Evolutionary conservation across 2,797 vertebrate genomes (phyloP), one percentile per base, ranked within the genome.

Genomic region (Pangasius djambal): DNA sequence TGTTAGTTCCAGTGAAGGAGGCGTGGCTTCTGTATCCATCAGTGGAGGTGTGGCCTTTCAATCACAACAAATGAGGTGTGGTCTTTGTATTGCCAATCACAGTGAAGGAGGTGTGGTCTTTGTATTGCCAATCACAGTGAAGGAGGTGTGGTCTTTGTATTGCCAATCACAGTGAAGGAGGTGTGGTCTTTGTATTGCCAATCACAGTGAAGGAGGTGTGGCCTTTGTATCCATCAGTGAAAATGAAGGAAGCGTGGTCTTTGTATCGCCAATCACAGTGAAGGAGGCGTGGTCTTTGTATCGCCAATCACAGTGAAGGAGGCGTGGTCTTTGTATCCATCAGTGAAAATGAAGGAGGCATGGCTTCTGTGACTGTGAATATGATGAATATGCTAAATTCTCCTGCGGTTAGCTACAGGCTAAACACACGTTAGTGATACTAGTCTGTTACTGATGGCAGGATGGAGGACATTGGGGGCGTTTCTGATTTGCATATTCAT

Each of bases 401-500:
- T 15, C n/a, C 0, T 6, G 65, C 65, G 16, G n/a, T 69, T 69
- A 2, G 37, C 8, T 25, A 10, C 22, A 48, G 22, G 10, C 4
- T 48, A 48, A 48, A 13, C 20, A 25, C 13, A 44, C 2, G 3
- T 44, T 74, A 74, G 20, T 25, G 72, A 44, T 13, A 48, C 40
- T 48, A 75, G 0, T 75, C 4, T 72, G 12, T 74, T 44, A 74
- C 9, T 1, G 25, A 75, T 48, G 25, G 4, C 25, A 15, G 15
- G 25, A 74, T 52, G 48, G n/a, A 31, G 1, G 50, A 20, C 18
- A 79, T 34, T 59, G 3, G 18, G 31, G 55, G 9, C 0, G 31
- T 22, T 81, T 12, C 50, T 31, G 2, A 79, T 79, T 79, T 79
- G n/a, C 52, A 81, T 81, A 37, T 52, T 81, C 40, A 57, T 81